A percentile compares a stretch with the other conserved stretches of the same genome.
phyloP scores from a whole-genome alignment of 2,113 vertebrate species.

The Nannospalax galili region DNA sequence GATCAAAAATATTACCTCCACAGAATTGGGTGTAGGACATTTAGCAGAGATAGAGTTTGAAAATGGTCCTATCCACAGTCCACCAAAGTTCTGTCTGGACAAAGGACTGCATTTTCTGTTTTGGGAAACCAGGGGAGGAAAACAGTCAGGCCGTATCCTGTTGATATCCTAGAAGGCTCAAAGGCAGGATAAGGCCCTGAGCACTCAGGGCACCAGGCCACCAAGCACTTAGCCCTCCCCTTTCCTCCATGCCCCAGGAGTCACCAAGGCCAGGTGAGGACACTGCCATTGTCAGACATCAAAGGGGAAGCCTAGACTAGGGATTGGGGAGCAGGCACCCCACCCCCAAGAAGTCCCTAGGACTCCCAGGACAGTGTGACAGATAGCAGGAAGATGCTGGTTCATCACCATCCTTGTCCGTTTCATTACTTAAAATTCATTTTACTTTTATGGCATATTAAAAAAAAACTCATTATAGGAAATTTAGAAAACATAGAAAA shows the following conservation, averaged over 20 bases:
- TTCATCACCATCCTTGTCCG: fast-evolving
- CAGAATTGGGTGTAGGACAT: slow-evolving; percentile 56
- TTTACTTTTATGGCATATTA: background rate
- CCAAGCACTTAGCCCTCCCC: background rate
- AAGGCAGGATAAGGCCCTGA: slow-evolving; percentile 73
- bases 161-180: slow-evolving; percentile 69
- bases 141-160: slow-evolving; percentile 67
- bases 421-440: background rate
- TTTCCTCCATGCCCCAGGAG: slow-evolving; percentile 56
- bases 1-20: slow-evolving; percentile 15
- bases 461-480: background rate
- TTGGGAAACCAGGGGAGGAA: slow-evolving; percentile 57
- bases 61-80: slow-evolving; percentile 24
- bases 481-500: background rate
- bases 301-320: background rate
- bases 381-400: too few relatives aligned
- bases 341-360: background rate
- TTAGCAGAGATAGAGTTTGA: slow-evolving; percentile 54
- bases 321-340: background rate
- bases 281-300: background rate
- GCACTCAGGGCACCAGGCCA: background rate
- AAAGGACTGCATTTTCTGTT: slow-evolving; percentile 55
- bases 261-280: slow-evolving; percentile 55
- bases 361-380: background rate
- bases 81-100: slow-evolving; percentile 56